A percentile compares a stretch with the other conserved stretches of the same genome.
These are phyloP conservation scores for Verasper variegatus DNA, from an alignment of 2,113 vertebrate genomes.

Conservation along the genomic window DNA sequence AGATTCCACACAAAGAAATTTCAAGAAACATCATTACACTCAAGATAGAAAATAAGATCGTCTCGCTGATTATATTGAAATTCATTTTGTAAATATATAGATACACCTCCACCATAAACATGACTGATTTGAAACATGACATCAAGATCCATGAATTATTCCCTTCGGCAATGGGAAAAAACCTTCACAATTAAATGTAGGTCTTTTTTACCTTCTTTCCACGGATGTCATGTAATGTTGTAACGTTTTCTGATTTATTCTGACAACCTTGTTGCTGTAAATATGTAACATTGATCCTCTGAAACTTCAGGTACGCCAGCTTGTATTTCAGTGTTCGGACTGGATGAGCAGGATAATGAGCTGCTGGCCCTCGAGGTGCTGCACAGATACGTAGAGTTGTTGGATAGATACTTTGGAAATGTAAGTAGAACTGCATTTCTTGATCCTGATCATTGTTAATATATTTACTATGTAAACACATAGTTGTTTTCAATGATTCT, in stretches of 20 bases:
- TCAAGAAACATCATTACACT: no score
- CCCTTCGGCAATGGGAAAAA: no score
- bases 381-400: constrained; percentile 92
- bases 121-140: no score
- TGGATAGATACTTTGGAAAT: constrained; percentile 97
- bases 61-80: no score
- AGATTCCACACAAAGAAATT: neutral
- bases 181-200: no score
- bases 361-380: constrained; percentile 91
- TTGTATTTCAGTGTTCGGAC: constrained; percentile 92
- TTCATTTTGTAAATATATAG: neutral
- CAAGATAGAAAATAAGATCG: neutral
- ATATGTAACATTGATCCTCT: neutral
- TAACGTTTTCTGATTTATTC: neutral
- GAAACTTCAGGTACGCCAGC: constrained; percentile 88
- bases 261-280: neutral
- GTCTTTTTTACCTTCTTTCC: no score
- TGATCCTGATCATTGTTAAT: neutral
- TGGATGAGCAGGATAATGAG: constrained; percentile 92
- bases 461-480: neutral
- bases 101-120: neutral
- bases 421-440: constrained; percentile 76
- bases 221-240: no score
- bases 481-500: neutral
- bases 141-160: no score